These are phyloP conservation scores for Drosophila equinoxialis DNA, from an alignment of 1,140 invertebrate species.

Conservation along the genomic window DNA sequence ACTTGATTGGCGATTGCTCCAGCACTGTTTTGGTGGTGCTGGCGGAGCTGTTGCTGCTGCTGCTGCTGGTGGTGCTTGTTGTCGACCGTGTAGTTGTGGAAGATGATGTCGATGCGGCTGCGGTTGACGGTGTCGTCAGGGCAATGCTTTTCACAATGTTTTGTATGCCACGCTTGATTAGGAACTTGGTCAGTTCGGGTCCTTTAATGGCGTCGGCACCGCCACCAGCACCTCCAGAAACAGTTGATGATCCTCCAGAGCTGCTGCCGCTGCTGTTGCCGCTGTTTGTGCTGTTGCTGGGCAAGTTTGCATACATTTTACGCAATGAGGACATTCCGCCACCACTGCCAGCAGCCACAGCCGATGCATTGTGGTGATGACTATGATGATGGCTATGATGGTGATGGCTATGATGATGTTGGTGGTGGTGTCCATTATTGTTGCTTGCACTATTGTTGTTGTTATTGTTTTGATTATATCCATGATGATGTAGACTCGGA, in stretches of 20 bases:
- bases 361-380: constrained; percentile 50
- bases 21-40: constrained; percentile 44
- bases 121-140: constrained; percentile 39
- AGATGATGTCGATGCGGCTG: not conserved
- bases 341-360: constrained; percentile 50
- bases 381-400: constrained; percentile 56
- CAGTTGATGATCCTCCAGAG: constrained; percentile 48
- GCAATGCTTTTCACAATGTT: constrained; percentile 83
- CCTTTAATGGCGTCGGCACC: constrained; percentile 32
- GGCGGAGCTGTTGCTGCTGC: no score
- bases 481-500: constrained; percentile 63
- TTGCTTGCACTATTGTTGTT: not conserved
- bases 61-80: no score
- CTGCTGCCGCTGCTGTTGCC: constrained; percentile 24
- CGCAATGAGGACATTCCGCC: constrained; percentile 39
- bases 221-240: constrained; percentile 17
- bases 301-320: constrained; percentile 37
- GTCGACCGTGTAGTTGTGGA: not conserved
- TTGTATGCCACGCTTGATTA: constrained; percentile 84
- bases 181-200: constrained; percentile 77
- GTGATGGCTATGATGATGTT: constrained; percentile 43
- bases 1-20: constrained; percentile 86
- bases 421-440: constrained; percentile 44
- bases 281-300: constrained; percentile 11
- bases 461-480: constrained; percentile 55